Percentiles rank a stretch among this genome's conserved stretches.
These are phyloP conservation scores for Sebastes minor DNA, from an alignment of 2,797 vertebrate species.

Conservation along the genomic window DNA sequence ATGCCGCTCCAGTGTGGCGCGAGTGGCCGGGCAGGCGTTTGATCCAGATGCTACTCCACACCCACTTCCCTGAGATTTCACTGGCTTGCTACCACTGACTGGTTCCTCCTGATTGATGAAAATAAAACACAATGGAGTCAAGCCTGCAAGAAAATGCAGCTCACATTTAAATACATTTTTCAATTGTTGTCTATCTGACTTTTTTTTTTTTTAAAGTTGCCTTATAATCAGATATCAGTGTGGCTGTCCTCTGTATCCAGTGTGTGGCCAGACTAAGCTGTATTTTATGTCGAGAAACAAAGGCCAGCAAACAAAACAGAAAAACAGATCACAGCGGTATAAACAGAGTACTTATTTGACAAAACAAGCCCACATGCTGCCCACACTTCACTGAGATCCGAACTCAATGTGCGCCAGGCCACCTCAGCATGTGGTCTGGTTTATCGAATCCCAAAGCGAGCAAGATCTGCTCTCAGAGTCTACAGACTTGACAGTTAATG, in stretches of 20 bases:
- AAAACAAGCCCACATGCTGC: too few species aligned
- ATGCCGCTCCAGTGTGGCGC: slow-evolving; percentile 86
- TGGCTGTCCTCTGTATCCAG: background rate
- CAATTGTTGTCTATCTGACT: background rate
- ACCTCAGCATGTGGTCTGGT: too few species aligned
- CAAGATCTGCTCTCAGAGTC: too few species aligned
- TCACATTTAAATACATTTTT: background rate
- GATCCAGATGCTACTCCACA: slow-evolving; percentile 32
- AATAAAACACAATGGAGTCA: background rate
- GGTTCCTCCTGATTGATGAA: slow-evolving; percentile 86
- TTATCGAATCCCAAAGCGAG: too few species aligned
- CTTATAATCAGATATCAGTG: background rate
- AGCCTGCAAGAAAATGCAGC: background rate
- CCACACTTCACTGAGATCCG: too few species aligned
- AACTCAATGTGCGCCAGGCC: too few species aligned
- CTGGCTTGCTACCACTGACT: slow-evolving; percentile 83
- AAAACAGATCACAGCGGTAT: too few species aligned
- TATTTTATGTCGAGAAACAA: background rate
- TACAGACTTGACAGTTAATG: too few species aligned
- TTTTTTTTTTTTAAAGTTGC: background rate
- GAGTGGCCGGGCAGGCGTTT: slow-evolving; percentile 85
- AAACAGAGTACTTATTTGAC: too few species aligned
- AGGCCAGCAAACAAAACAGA: background rate
- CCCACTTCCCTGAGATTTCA: slow-evolving; percentile 95
- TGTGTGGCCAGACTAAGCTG: too few species aligned